Base-by-base conservation (phyloP, 2,888 invertebrate species). In the Cosmopolites sordidus region DNA sequence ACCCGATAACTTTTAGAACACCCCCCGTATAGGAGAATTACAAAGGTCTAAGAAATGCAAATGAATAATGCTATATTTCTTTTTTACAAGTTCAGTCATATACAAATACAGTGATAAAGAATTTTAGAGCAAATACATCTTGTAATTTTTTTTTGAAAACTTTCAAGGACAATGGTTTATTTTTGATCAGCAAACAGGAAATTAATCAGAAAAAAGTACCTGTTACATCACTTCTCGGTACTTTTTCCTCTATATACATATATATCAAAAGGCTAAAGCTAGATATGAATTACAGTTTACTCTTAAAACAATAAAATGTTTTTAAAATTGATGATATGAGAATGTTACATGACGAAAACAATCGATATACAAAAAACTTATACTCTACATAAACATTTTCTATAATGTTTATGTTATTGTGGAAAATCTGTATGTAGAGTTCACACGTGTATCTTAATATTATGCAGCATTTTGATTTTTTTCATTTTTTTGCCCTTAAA, bases 81-180 rank as follows among this genome's bases (percentile, higher is more conserved):
- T 33, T 56, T 51, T 48, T 51, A 56, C 51, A 56, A 48, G 48
- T 51, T 55, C 51, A 51, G 56, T 56, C 56, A 56, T 51, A 48
- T 51, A 48, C 47, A 51, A 51, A 51, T 48, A 56, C 56, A 51
- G 51, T 5, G 22, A 55, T 30, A 39, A 56, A 43, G 44, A 56
- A 48, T 33, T 47, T 43, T 48, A 51, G 56, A 56, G 56, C 56
- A 51, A 41, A 27, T 11, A 41, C 15, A 15, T 11, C 6, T 43
- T 48, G 9, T 18, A 46, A 18, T 39, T 46, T 29, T 40, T 43
- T 11, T 44, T 38, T 46, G n/a, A 46, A 22, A 46, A 51, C 51
- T 51, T 51, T 51, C 46, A 51, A 46, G 51, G 51, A 51, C 46
- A 51, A 51, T 18, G 44, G 16, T 30, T 39, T 1, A n/a, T n/a